A percentile compares a stretch with the other conserved stretches of the same genome.
Conservation (phyloP, 2,797 vertebrate genomes). For the Tragelaphus eurycerus region DNA sequence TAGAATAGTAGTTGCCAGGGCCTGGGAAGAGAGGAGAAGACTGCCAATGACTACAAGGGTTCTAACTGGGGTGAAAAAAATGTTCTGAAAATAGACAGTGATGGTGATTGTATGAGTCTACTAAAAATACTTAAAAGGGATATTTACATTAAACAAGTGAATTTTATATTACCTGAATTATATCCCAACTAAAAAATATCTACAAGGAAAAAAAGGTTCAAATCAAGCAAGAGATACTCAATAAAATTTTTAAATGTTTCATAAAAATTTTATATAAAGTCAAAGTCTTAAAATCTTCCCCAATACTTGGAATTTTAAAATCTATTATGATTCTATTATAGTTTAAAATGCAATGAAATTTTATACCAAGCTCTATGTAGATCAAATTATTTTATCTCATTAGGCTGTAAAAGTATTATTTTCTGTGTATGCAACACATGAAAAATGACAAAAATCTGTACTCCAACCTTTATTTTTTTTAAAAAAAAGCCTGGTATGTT, state of each 20-base stretch:
- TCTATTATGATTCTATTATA: background rate
- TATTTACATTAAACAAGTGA: background rate
- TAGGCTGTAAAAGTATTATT: background rate
- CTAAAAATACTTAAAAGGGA: background rate
- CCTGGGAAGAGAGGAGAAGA: background rate
- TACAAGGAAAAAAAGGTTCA: background rate
- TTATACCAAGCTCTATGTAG: background rate
- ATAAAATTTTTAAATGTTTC: background rate
- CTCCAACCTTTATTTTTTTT: background rate
- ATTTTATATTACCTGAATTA: background rate
- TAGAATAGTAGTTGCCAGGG: background rate
- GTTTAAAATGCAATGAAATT: background rate
- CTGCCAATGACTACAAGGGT: background rate
- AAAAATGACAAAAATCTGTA: background rate
- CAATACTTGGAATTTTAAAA: background rate
- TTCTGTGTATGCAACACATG: background rate
- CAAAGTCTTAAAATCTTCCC: background rate
- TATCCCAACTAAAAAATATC: background rate
- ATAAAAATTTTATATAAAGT: background rate
- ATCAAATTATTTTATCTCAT: background rate
- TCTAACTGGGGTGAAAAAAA: background rate
- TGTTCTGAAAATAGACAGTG: background rate
- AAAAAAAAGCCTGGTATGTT: background rate
- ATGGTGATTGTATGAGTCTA: background rate
- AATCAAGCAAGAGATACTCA: background rate